phyloP scores from a whole-genome alignment of 1,140 invertebrate species.

The Thalassaphorura encarpata region DNA sequence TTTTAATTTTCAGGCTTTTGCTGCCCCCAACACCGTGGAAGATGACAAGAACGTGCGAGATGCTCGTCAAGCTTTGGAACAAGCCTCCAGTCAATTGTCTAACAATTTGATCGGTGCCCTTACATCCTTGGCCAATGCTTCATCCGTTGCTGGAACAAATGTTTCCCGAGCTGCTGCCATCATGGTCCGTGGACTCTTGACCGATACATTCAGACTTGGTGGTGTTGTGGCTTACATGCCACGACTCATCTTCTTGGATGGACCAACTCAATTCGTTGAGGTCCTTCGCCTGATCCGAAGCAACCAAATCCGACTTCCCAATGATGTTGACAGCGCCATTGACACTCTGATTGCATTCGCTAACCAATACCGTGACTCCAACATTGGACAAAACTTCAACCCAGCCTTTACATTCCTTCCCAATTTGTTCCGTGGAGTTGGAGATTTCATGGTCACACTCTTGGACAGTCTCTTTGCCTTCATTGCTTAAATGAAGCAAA shows the following conservation, averaged over 20 bases:
- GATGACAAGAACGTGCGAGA: constrained; percentile 28
- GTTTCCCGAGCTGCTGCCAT: constrained; percentile 23
- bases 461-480: constrained; percentile 30
- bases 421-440: constrained; percentile 27
- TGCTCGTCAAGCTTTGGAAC: constrained; percentile 27
- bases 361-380: constrained; percentile 25
- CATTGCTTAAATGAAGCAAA: constrained; percentile 18
- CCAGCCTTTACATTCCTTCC: constrained; percentile 23
- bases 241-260: constrained; percentile 31
- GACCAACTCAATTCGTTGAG: constrained; percentile 32
- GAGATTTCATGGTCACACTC: constrained; percentile 29
- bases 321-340: constrained; percentile 29
- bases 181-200: constrained; percentile 30
- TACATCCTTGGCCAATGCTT: constrained; percentile 24
- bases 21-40: constrained; percentile 6
- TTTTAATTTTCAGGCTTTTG: constrained; percentile 5
- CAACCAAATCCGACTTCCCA: constrained; percentile 32
- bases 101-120: constrained; percentile 28
- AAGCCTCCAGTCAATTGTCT: constrained; percentile 17
- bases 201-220: constrained; percentile 26
- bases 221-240: constrained; percentile 32
- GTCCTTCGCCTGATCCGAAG: constrained; percentile 28
- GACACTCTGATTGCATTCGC: constrained; percentile 32
- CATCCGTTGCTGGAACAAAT: constrained; percentile 24
- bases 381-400: constrained; percentile 24